Conservation (phyloP, 2,888 invertebrate species). For the Saturnia japonica region DNA sequence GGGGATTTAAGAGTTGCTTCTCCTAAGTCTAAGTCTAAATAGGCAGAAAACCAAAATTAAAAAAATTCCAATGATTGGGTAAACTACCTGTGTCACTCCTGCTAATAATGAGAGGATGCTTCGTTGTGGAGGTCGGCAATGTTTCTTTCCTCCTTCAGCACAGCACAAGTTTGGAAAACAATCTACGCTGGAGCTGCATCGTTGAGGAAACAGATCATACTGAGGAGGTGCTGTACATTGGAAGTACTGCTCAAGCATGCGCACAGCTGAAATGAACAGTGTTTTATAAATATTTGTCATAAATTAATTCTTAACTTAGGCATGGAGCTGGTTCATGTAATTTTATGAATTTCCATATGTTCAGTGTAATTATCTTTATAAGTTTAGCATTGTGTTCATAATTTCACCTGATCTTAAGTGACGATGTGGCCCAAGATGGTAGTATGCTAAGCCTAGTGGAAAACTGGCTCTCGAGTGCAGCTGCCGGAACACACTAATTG, state of each 20-base stretch:
- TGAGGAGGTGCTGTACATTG: conserved; percentile 88
- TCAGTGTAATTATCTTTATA: neutral
- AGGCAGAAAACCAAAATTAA: too few species aligned
- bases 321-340: neutral
- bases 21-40: too few species aligned
- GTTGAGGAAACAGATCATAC: conserved; percentile 86
- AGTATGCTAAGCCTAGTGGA: too few species aligned
- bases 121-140: conserved; percentile 88
- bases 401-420: too few species aligned
- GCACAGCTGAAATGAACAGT: conserved; percentile 59
- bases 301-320: neutral
- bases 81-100: conserved; percentile 81
- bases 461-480: too few species aligned
- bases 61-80: neutral
- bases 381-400: too few species aligned
- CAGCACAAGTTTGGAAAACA: conserved; percentile 92
- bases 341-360: neutral
- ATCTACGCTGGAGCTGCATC: conserved; percentile 86
- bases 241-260: conserved; percentile 84
- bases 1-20: too few species aligned
- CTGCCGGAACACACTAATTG: too few species aligned
- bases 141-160: conserved; percentile 87
- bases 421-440: too few species aligned
- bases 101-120: conserved; percentile 86
- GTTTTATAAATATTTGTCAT: conserved; percentile 1